Base-by-base conservation (phyloP, 2,797 vertebrate genomes). In the Neosalanx taihuensis region DNA sequence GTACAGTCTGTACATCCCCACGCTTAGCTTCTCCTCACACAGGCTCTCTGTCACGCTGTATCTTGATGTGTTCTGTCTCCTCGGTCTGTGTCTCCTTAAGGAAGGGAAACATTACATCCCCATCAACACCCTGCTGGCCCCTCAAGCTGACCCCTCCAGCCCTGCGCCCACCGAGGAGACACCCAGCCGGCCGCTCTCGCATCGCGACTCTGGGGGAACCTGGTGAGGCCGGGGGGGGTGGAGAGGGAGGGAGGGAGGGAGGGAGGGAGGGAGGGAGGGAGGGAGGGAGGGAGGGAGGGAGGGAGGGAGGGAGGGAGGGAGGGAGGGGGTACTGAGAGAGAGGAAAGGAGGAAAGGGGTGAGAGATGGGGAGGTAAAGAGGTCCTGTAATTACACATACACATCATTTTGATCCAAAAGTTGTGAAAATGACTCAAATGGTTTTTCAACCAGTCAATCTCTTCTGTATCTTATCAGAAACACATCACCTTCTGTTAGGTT, bases 71-170 rank as follows among this genome's bases (percentile, higher is more conserved):
- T 63, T 74, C 29, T 49, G 12, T 46, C 6, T 84, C 41, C 86
- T 60, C 84, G 72, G 76, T 57, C 76, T 68, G 6, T 77, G 5
- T n/a, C 51, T 78, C 62, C 61, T 72, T 73, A 31, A 98, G 96
- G 95, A 97, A 81, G 96, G 96, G 6, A 98, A 98, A 83, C 95
- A 98, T 82, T 98, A 98, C 69, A 98, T 98, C 81, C 96, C 96
- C 56, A 91, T 98, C 87, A 97, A 97, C 90, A 96, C 94, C 26
- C 72, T 96, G 82, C 86, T 94, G 81, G 87, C 82, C 4, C 92
- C 93, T 67, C 89, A 90, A 69, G 92, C 92, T 51, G 68, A 94
- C 58, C 88, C 84, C 51, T 72, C 89, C 67, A 86, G 87, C 73
- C 56, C 85, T 3, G 82, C 81, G 69, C 85, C 76, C 0, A 85